phyloP scores from a whole-genome alignment of 2,888 invertebrate species.

The Euplagia quadripunctaria region DNA sequence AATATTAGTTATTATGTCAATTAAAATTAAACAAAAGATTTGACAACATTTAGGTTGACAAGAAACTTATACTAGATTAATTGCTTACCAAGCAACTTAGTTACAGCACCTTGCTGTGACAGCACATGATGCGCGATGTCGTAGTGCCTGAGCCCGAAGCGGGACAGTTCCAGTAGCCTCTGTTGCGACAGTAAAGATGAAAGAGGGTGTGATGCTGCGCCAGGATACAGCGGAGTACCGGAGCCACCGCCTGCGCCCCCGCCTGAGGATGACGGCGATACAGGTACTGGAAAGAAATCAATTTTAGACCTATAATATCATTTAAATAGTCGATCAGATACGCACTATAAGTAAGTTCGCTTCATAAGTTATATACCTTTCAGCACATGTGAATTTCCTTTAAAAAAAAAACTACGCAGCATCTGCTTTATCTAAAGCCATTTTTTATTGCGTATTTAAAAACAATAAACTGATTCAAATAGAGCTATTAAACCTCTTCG shows the following conservation, averaged over 20 bases:
- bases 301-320: neutral
- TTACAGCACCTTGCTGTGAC: conserved; percentile 96
- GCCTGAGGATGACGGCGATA: conserved; percentile 86
- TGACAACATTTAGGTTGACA: neutral
- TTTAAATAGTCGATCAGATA: neutral
- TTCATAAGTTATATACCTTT: no score
- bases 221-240: conserved; percentile 82
- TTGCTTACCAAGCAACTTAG: conserved; percentile 94
- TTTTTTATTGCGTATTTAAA: no score
- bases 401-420: no score
- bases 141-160: conserved; percentile 94
- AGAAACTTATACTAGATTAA: conserved; percentile 20
- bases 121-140: conserved; percentile 97
- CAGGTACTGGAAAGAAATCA: conserved; percentile 81
- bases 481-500: no score
- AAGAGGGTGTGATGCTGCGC: conserved; percentile 87
- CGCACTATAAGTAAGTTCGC: no score
- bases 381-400: no score
- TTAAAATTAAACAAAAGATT: neutral
- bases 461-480: no score
- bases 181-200: conserved; percentile 93
- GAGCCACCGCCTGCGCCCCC: conserved; percentile 79
- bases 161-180: conserved; percentile 92
- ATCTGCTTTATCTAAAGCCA: no score
- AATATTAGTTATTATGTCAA: neutral